phyloP scores from a whole-genome alignment of 64 coral and sea anemone species.

The Dendronephthya gigantea region DNA sequence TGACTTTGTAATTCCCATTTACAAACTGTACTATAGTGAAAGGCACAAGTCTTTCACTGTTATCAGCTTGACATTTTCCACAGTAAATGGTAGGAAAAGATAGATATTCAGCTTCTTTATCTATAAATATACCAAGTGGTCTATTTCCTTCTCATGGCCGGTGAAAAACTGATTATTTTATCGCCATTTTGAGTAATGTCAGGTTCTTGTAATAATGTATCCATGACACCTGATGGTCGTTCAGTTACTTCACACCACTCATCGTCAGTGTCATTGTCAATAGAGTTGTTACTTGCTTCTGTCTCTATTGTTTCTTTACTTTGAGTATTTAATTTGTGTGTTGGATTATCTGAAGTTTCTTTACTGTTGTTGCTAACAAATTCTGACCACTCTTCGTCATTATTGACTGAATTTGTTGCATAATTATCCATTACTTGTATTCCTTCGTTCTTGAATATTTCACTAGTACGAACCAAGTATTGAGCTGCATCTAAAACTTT shows the following conservation, averaged over 20 bases:
- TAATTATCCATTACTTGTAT: no score
- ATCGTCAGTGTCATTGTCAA: background rate
- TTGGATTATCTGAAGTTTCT: background rate
- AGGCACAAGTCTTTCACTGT: background rate
- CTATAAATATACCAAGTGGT: no score
- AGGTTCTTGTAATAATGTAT: background rate
- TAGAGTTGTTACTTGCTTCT: background rate
- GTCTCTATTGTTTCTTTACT: background rate
- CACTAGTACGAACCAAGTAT: no score
- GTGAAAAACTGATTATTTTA: background rate
- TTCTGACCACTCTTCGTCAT: background rate
- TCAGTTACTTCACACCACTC: no score
- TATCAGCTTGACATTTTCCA: background rate
- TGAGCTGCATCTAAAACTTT: background rate
- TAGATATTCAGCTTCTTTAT: background rate
- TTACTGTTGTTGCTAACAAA: background rate
- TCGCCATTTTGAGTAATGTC: background rate
- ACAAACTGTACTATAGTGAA: constrained; percentile 9
- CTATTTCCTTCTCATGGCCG: background rate
- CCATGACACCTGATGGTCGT: background rate
- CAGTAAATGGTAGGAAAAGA: background rate
- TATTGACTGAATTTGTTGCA: background rate
- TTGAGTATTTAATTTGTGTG: background rate
- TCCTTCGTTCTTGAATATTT: no score
- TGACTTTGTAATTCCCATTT: constrained; percentile 3